A percentile compares a stretch with the other conserved stretches of the same genome.
Conservation (phyloP, 2,797 vertebrate species). For the Molossus alvarezi region DNA sequence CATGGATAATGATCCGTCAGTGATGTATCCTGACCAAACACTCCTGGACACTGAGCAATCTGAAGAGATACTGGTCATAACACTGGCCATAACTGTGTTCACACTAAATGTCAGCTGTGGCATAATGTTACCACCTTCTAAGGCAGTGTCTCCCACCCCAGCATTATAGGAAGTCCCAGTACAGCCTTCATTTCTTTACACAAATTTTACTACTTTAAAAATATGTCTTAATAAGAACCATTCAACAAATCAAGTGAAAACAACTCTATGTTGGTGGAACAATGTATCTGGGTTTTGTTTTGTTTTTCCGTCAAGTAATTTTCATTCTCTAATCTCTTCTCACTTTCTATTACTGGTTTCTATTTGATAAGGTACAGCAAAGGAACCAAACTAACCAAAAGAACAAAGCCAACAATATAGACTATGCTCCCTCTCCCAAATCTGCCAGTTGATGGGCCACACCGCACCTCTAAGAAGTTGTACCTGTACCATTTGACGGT, state of each 20-base stretch:
- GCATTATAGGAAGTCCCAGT: neutral
- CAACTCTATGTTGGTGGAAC: neutral
- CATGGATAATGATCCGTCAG: neutral
- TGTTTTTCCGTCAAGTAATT: neutral
- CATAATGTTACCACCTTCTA: neutral
- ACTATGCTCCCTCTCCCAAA: neutral
- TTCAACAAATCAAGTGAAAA: neutral
- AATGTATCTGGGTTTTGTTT: neutral
- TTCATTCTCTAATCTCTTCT: neutral
- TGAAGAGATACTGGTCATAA: neutral
- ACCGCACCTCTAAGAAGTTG: neutral
- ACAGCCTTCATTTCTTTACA: neutral
- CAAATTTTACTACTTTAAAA: conserved; percentile 17
- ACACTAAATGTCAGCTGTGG: neutral
- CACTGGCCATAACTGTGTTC: neutral
- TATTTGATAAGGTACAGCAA: neutral
- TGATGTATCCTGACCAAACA: neutral
- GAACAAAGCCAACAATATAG: neutral
- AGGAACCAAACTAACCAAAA: neutral
- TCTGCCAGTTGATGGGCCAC: neutral
- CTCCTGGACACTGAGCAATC: neutral
- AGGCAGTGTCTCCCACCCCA: neutral
- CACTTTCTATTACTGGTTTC: neutral
- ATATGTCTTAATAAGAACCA: neutral
- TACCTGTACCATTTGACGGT: neutral